Percentiles rank a stretch among this genome's conserved stretches.
phyloP scores from a whole-genome alignment of 2,888 invertebrate species.

The Chymomyza fuscimana region DNA sequence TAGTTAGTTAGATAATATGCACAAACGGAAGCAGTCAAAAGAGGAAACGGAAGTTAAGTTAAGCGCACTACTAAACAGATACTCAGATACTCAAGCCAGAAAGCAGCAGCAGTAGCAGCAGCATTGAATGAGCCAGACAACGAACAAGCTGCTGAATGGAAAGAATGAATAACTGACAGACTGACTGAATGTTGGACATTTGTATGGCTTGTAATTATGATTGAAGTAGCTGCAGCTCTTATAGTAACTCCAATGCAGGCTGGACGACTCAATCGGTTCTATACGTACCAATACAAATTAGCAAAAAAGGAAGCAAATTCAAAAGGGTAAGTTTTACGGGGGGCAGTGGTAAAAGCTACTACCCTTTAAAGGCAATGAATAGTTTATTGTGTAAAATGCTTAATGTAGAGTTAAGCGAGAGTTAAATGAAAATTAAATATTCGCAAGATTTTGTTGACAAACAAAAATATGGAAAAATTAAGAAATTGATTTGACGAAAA shows the following conservation, averaged over 20 bases:
- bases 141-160: neutral
- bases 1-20: conserved; percentile 75
- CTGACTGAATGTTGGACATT: conserved; percentile 36
- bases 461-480: no score
- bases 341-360: no score
- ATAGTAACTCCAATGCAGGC: neutral
- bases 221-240: conserved; percentile 19
- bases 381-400: no score
- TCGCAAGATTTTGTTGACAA: no score
- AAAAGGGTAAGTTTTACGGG: no score
- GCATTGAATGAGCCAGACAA: conserved; percentile 4
- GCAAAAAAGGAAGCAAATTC: no score
- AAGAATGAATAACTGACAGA: neutral
- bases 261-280: no score
- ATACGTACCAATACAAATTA: no score
- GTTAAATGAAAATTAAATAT: no score
- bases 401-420: no score
- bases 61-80: conserved; percentile 74
- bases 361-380: no score
- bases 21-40: conserved; percentile 68
- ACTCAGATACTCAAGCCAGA: conserved; percentile 29
- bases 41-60: conserved; percentile 74
- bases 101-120: neutral
- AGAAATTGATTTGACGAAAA: no score
- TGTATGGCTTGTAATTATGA: conserved; percentile 44